Conservation (phyloP, 2,797 vertebrate genomes). For the Phrynocephalus vlangalii region DNA sequence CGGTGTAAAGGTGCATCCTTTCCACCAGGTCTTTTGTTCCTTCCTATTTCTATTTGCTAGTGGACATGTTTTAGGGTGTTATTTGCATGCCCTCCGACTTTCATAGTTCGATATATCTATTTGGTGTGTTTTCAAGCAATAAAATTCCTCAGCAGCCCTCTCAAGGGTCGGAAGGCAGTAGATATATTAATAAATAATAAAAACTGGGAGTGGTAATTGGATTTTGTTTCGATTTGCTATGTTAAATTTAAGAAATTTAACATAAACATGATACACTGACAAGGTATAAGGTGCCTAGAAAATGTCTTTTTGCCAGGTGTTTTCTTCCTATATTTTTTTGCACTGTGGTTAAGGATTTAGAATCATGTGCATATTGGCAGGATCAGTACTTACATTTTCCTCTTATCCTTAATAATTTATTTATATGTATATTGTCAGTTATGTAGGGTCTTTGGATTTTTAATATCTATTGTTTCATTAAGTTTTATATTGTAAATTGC, state of each 20-base stretch:
- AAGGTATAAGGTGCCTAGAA: neutral
- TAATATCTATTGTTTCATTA: too few relatives aligned
- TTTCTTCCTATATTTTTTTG: neutral
- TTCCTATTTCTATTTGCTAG: neutral
- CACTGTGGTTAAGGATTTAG: neutral
- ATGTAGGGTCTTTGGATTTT: too few relatives aligned
- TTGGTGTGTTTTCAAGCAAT: neutral
- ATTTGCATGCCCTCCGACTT: neutral
- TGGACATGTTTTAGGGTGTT: neutral
- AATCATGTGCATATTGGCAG: neutral
- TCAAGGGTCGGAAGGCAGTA: neutral
- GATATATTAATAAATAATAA: neutral
- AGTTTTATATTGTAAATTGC: too few relatives aligned
- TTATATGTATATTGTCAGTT: too few relatives aligned
- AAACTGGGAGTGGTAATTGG: neutral
- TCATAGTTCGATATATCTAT: neutral
- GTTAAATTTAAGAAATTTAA: neutral
- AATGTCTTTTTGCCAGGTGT: neutral
- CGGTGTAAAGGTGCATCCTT: neutral
- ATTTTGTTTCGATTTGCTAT: neutral
- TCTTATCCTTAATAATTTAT: too few relatives aligned
- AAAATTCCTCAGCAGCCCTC: neutral
- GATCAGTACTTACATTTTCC: neutral
- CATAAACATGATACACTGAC: neutral
- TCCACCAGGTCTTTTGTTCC: neutral